These are phyloP conservation scores for Macrobrachium nipponense DNA, from an alignment of 1,140 invertebrate species.

Conservation along the genomic window DNA sequence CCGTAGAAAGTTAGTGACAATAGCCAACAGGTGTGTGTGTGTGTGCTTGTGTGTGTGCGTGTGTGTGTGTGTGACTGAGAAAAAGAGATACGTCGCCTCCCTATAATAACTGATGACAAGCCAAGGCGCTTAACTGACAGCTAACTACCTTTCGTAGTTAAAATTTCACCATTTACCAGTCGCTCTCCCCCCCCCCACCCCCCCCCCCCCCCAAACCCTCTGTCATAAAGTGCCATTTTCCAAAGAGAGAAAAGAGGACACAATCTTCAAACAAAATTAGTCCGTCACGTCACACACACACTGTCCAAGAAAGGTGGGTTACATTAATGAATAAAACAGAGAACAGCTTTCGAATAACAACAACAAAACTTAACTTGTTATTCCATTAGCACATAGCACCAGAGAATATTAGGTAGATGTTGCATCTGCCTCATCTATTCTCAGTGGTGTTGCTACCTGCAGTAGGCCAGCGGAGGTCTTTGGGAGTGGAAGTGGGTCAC, in stretches of 20 bases:
- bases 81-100: not conserved
- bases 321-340: too few species aligned
- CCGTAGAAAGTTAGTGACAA: not conserved
- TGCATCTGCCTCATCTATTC: too few species aligned
- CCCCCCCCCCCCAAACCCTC: slow-evolving; percentile 1
- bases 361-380: too few species aligned
- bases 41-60: not conserved
- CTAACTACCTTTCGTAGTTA: too few species aligned
- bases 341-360: too few species aligned
- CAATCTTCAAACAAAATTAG: not conserved
- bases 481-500: too few species aligned
- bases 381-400: too few species aligned
- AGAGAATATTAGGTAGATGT: too few species aligned
- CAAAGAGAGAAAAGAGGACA: not conserved
- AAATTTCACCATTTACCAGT: not conserved
- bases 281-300: too few species aligned
- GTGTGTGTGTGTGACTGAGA: not conserved
- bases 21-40: not conserved
- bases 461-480: too few species aligned
- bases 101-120: not conserved
- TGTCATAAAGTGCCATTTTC: not conserved
- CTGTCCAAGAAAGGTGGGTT: too few species aligned
- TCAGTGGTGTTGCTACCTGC: too few species aligned
- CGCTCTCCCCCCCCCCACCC: slow-evolving; percentile 5
- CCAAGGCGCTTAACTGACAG: not conserved